Evolutionary conservation across 2,888 invertebrate genomes (phyloP).

Genomic region (Drosophila histrio): DNA sequence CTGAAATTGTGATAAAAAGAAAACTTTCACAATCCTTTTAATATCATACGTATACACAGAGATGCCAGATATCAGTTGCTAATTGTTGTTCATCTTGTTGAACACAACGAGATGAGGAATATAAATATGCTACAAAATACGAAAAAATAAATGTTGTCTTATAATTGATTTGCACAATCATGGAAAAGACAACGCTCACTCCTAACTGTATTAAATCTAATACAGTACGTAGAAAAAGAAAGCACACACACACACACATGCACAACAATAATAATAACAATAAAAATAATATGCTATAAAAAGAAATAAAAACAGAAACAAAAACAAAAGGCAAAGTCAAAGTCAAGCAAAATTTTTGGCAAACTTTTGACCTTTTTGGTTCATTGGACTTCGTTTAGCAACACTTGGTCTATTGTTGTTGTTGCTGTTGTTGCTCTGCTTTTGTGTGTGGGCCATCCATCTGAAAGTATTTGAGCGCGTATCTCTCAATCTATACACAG

Average conservation of each 20-base stretch:
- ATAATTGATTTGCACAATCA: slow-evolving; percentile 34
- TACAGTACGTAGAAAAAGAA: slow-evolving; percentile 42
- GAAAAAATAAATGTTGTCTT: slow-evolving; percentile 9
- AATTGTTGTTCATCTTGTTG: slow-evolving; percentile 1
- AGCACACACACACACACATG: slow-evolving; percentile 20
- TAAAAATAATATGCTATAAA: slow-evolving; percentile 15
- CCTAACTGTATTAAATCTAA: slow-evolving; percentile 40
- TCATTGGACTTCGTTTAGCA: slow-evolving; percentile 66
- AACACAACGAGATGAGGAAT: not conserved
- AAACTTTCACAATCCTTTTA: slow-evolving; percentile 24
- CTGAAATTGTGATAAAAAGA: slow-evolving; percentile 2
- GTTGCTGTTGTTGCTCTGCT: slow-evolving; percentile 34
- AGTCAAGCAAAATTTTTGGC: slow-evolving; percentile 48
- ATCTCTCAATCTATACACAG: slow-evolving; percentile 46
- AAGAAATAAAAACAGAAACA: not conserved
- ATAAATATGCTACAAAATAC: not conserved
- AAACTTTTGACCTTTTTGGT: slow-evolving; percentile 70
- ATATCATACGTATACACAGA: not conserved
- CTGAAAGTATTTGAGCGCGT: slow-evolving; percentile 45
- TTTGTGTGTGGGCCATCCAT: slow-evolving; percentile 44
- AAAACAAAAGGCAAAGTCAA: slow-evolving; percentile 19
- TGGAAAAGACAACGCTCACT: not conserved
- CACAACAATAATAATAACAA: slow-evolving; percentile 19
- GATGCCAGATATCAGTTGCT: slow-evolving; percentile 1
- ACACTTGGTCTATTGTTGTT: slow-evolving; percentile 1